Percentiles rank a stretch among this genome's conserved stretches.
Evolutionary conservation across 2,113 vertebrate genomes (phyloP).

Genomic region (Trematocara variabile): DNA sequence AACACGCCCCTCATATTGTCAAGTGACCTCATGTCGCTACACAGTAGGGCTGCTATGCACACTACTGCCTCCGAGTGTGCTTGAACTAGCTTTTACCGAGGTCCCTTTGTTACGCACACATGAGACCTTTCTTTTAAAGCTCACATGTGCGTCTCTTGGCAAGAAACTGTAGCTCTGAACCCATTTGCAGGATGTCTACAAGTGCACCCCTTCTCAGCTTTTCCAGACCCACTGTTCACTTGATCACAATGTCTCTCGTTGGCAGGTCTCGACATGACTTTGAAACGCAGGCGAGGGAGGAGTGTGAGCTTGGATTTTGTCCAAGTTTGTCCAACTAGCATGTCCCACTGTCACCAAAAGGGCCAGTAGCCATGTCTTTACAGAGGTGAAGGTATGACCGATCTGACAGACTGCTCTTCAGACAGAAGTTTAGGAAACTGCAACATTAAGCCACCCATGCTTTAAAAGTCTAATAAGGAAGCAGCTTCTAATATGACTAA

Average conservation of each 20-base stretch:
- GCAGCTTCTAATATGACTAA: conserved; percentile 47
- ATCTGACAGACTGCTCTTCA: conserved; percentile 88
- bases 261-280: conserved; percentile 99
- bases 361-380: conserved; percentile 74
- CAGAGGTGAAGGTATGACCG: conserved; percentile 88
- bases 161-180: conserved; percentile 79
- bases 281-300: conserved; percentile 97
- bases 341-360: conserved; percentile 78
- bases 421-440: conserved; percentile 66
- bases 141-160: conserved; percentile 91
- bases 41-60: conserved; percentile 83
- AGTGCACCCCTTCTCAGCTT: conserved; percentile 81
- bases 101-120: conserved; percentile 79
- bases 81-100: conserved; percentile 77
- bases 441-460: conserved; percentile 61
- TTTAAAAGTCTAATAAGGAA: conserved; percentile 53
- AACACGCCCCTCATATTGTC: too few relatives aligned
- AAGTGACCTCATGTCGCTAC: conserved; percentile 87
- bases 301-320: conserved; percentile 80
- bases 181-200: conserved; percentile 54
- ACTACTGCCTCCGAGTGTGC: conserved; percentile 85
- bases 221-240: conserved; percentile 95
- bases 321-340: conserved; percentile 82
- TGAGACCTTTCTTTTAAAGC: conserved; percentile 78
- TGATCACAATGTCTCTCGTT: conserved; percentile 94